Evolutionary conservation across 2,888 invertebrate genomes (phyloP).

Genomic region (Platynereis dumerilii): DNA sequence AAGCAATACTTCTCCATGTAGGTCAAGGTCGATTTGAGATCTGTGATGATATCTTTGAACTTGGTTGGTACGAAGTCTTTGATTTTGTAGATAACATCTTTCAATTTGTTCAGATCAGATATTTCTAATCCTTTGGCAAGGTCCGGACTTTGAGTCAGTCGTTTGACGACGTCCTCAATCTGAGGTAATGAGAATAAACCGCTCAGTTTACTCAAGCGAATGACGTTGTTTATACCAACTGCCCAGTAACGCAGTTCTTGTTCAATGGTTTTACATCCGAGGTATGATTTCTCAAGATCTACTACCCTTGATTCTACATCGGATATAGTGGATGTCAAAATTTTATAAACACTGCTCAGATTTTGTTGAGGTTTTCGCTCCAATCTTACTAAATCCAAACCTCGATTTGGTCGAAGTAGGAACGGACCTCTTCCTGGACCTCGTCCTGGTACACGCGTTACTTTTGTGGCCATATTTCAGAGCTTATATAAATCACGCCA

Average conservation of each 20-base stretch:
- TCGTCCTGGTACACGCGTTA: too few relatives aligned
- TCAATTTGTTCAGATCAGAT: conserved; percentile 35
- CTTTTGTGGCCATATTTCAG: too few relatives aligned
- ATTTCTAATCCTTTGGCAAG: conserved; percentile 22
- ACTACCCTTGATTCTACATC: conserved; percentile 15
- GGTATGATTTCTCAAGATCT: conserved; percentile 47
- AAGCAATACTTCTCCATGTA: conserved; percentile 51
- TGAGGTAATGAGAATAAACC: not conserved
- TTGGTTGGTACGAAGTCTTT: conserved; percentile 45
- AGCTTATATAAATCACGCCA: too few relatives aligned
- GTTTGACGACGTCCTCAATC: not conserved
- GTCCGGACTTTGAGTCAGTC: not conserved
- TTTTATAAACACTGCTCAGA: conserved; percentile 29
- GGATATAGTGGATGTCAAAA: conserved; percentile 22
- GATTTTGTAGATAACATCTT: conserved; percentile 47
- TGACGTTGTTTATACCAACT: too few relatives aligned
- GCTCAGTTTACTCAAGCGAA: not conserved
- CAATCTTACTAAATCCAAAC: conserved; percentile 27
- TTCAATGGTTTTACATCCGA: conserved; percentile 45
- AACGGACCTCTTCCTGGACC: too few relatives aligned
- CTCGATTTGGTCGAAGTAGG: conserved; percentile 16
- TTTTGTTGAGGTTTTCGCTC: conserved; percentile 33
- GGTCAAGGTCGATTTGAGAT: conserved; percentile 42
- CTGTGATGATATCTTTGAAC: conserved; percentile 30
- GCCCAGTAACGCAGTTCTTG: conserved; percentile 44